These are phyloP conservation scores for Phyllotis vaccarum DNA, from an alignment of 2,797 vertebrate genomes.

Conservation along the genomic window DNA sequence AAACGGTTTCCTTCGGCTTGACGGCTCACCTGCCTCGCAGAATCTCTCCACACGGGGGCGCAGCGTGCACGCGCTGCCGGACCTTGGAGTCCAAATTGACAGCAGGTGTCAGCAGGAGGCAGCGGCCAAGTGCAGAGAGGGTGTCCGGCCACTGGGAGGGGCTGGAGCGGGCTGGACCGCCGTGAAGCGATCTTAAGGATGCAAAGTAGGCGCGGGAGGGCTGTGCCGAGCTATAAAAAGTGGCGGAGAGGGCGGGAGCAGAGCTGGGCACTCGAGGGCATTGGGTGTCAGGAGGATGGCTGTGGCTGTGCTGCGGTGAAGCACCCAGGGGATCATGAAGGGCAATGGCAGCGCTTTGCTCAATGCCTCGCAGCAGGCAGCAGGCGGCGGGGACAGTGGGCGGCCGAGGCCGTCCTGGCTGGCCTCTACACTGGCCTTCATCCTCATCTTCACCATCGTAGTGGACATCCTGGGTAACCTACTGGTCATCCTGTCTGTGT, in stretches of 20 bases:
- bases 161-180: constrained; percentile 74
- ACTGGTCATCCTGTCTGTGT: constrained; percentile 96
- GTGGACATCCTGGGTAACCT: constrained; percentile 97
- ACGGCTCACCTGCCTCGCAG: accelerated
- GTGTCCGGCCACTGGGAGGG: constrained; percentile 77
- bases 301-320: neutral
- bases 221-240: constrained; percentile 85
- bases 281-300: constrained; percentile 47
- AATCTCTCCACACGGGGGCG: constrained; percentile 62
- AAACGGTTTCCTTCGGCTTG: no score
- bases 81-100: constrained; percentile 53
- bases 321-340: constrained; percentile 87
- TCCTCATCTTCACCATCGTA: constrained; percentile 96
- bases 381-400: constrained; percentile 80
- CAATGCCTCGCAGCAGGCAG: constrained; percentile 90
- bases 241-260: constrained; percentile 77
- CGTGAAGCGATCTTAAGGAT: neutral
- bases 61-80: constrained; percentile 42
- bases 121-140: neutral
- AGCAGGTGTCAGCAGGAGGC: constrained; percentile 87
- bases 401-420: constrained; percentile 93
- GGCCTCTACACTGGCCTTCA: constrained; percentile 91
- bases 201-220: constrained; percentile 66
- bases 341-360: constrained; percentile 91
- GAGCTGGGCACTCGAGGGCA: constrained; percentile 28